A percentile compares a stretch with the other conserved stretches of the same genome.
These are phyloP conservation scores for Blera fallax DNA, from an alignment of 2,888 invertebrate species.

Conservation along the genomic window DNA sequence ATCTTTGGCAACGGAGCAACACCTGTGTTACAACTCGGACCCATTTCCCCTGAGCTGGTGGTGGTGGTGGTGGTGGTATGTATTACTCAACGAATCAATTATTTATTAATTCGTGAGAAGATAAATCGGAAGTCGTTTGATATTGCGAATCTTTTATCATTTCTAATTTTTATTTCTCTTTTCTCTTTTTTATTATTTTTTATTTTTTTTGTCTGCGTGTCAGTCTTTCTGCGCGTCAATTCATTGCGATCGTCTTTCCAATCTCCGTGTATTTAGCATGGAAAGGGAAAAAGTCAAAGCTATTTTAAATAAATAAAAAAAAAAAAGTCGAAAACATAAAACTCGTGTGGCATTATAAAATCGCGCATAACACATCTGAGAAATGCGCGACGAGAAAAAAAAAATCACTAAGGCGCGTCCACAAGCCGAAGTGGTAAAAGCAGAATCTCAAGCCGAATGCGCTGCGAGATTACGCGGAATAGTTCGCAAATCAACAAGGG, in stretches of 20 bases:
- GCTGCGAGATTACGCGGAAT: constrained; percentile 22
- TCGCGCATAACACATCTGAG: constrained; percentile 22
- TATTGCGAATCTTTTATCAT: constrained; percentile 29
- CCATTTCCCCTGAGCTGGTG: neutral
- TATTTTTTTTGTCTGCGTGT: neutral
- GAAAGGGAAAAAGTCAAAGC: neutral
- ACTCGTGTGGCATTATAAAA: constrained; percentile 28
- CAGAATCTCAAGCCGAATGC: neutral
- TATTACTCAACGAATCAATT: constrained; percentile 50
- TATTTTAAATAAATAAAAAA: neutral
- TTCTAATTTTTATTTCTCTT: constrained; percentile 22
- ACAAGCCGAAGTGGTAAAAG: neutral
- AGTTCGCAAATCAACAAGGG: constrained; percentile 28
- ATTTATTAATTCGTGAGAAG: constrained; percentile 51
- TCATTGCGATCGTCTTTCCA: neutral
- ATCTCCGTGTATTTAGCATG: neutral
- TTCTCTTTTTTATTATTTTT: constrained; percentile 5
- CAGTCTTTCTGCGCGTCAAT: neutral
- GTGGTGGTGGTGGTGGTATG: neutral
- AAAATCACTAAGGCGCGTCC: constrained; percentile 48
- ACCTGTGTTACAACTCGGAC: constrained; percentile 28
- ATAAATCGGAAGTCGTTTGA: constrained; percentile 49
- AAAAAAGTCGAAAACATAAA: neutral
- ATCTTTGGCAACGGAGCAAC: constrained; percentile 37
- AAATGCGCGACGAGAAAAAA: neutral